Base-by-base conservation (phyloP, 2,888 invertebrate genomes). In the Caenorhabditis angaria region DNA sequence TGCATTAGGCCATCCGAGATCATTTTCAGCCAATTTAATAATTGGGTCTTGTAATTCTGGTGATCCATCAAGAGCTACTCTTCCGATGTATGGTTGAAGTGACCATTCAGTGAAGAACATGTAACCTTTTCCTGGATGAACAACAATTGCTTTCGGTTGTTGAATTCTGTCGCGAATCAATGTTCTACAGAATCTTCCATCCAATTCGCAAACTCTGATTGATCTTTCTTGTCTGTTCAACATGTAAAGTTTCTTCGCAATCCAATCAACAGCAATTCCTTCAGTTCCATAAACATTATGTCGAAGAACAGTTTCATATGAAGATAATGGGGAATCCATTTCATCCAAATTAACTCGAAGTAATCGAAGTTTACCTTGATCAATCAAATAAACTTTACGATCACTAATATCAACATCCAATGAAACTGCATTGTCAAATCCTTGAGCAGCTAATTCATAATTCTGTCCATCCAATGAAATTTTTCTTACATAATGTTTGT, bases 1-100 rank as follows among this genome's bases (percentile, higher is more conserved):
- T 0, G 97, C 97, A 88, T 99, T 99, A 0, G 97, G 97, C 99
- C 99, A 99, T 0, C 96, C 96, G 59, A 97, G 93, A 85, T 95
- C 95, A 80, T 95, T 92, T 85, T 94, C 94, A 92, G 97, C 90
- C 77, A 99, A 93, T 63, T 81, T 77, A 58, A 78, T 65, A 61
- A 82, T 79, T 2, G 80, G 80, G 55, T 78, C 80, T 24, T 65
- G 77, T 1, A 70, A 41, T 27, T 74, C 80, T 20, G 83, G 82
- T 8, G 93, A 92, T 0, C 99, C 99, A 85, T 99, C 97, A 94
- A 99, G 94, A 58, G 95, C 95, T 89, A 97, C 91, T 88, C 96
- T 93, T 18, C 94, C 97, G 78, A 99, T 96, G 89, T 94, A 97
- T 0, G 97, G 95, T 89, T 94, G 92, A 12, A 89, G 82, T 54